These are phyloP conservation scores for Himalopsyche japonica DNA, from an alignment of 2,888 invertebrate species.

Conservation along the genomic window DNA sequence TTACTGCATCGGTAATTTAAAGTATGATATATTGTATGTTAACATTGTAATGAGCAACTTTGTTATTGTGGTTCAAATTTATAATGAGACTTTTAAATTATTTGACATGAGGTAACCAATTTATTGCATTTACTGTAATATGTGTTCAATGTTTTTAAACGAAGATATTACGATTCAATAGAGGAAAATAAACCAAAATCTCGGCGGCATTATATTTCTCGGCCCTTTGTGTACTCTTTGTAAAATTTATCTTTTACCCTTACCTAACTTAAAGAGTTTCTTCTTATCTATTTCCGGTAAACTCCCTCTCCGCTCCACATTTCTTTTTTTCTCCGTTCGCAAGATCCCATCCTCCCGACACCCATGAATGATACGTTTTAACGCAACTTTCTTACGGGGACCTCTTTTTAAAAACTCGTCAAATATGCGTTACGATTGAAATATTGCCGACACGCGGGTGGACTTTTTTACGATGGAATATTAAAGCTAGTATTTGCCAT, in stretches of 20 bases:
- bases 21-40: no score
- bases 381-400: neutral
- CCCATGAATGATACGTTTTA: neutral
- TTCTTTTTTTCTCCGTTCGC: neutral
- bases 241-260: neutral
- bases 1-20: no score
- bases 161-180: neutral
- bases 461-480: neutral
- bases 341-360: neutral
- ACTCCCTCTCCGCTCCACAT: neutral
- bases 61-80: no score
- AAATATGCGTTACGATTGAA: conserved; percentile 22
- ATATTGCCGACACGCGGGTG: neutral
- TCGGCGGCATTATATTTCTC: neutral
- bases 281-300: neutral
- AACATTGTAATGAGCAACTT: no score
- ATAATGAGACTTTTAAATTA: no score
- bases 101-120: no score
- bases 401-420: conserved; percentile 17
- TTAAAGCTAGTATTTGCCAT: neutral
- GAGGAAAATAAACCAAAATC: neutral
- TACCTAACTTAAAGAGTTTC: neutral
- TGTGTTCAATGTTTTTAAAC: neutral
- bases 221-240: neutral
- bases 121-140: no score